Evolutionary conservation across 1,140 invertebrate genomes (phyloP).

Genomic region (Neodiprion fabricii): DNA sequence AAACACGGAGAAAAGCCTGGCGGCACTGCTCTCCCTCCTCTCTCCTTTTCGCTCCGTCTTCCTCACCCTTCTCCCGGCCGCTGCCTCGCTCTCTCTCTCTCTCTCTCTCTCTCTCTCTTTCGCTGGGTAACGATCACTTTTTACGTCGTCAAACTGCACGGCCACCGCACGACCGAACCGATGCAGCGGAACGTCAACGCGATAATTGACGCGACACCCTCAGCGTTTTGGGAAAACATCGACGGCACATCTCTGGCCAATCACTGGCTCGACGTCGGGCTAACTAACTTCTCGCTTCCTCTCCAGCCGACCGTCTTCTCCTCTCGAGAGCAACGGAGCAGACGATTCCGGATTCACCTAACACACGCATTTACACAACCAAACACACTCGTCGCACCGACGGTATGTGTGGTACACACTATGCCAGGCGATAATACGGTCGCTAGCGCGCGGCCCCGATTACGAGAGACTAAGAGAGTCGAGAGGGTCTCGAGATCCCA

Average conservation of each 20-base stretch:
- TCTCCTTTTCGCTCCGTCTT: too few species aligned
- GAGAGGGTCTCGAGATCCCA: not conserved
- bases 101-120: too few species aligned
- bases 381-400: too few species aligned
- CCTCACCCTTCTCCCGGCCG: too few species aligned
- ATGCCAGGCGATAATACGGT: not conserved
- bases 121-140: too few species aligned
- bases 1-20: too few species aligned
- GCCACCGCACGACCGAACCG: not conserved
- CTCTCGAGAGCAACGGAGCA: conserved; percentile 1
- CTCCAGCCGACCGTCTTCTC: too few species aligned
- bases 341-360: not conserved
- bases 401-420: not conserved
- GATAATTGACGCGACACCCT: not conserved
- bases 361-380: not conserved
- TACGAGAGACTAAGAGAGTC: not conserved
- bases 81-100: too few species aligned
- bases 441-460: not conserved
- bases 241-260: conserved; percentile 6
- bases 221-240: not conserved
- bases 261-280: not conserved
- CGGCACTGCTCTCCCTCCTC: too few species aligned
- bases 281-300: too few species aligned
- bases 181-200: not conserved
- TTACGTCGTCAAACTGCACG: not conserved